These are phyloP conservation scores for Microchirus variegatus DNA, from an alignment of 2,797 vertebrate species.

Conservation along the genomic window DNA sequence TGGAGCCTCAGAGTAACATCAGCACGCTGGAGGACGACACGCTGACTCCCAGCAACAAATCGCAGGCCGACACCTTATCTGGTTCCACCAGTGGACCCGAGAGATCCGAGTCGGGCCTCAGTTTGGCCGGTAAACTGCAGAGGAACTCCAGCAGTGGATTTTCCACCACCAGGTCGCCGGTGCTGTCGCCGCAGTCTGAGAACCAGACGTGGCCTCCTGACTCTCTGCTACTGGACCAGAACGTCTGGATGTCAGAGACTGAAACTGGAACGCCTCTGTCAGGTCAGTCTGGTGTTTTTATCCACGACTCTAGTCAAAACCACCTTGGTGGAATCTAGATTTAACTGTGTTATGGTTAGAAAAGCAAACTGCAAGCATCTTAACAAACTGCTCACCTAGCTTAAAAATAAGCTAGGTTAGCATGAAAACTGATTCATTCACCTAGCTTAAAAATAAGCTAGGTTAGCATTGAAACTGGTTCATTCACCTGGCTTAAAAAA, in stretches of 20 bases:
- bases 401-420: no score
- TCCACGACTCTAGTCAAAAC: neutral
- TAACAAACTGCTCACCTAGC: no score
- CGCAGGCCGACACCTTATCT: constrained; percentile 66
- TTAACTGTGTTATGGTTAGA: neutral
- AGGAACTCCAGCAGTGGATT: constrained; percentile 55
- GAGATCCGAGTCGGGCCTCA: constrained; percentile 50
- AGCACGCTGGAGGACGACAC: constrained; percentile 69
- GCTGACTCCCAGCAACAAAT: constrained; percentile 67
- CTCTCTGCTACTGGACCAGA: constrained; percentile 43
- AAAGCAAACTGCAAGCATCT: no score
- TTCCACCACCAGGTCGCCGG: constrained; percentile 45
- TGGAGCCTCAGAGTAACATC: constrained; percentile 56
- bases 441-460: no score
- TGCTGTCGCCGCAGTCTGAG: constrained; percentile 65
- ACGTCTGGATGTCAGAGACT: constrained; percentile 40
- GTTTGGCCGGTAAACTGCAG: constrained; percentile 30
- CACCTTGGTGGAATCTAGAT: neutral
- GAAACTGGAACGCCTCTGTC: constrained; percentile 68
- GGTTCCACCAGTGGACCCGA: constrained; percentile 63
- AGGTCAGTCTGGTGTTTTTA: constrained; percentile 63
- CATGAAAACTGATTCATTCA: no score
- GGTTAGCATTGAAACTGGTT: no score
- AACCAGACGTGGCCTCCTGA: constrained; percentile 7
- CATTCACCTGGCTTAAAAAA: no score